phyloP scores from a whole-genome alignment of 2,888 invertebrate genomes.

The Drosophila meridionalis region DNA sequence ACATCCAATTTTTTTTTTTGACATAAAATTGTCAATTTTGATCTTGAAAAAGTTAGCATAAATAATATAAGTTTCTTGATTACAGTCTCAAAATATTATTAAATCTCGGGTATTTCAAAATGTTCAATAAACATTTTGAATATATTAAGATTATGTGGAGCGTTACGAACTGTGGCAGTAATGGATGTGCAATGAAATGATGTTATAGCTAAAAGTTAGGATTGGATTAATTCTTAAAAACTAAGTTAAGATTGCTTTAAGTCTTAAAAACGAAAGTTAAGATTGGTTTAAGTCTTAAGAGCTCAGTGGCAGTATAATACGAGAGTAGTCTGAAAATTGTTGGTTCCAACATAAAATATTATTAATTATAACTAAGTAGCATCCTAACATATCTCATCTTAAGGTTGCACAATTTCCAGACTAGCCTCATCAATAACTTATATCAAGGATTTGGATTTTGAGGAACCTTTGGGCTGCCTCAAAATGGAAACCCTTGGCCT shows the following conservation, averaged over 20 bases:
- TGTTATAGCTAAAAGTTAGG: background rate
- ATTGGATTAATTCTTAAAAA: background rate
- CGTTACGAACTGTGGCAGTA: background rate
- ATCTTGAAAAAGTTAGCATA: background rate
- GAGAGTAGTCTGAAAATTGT: background rate
- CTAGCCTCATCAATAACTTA: background rate
- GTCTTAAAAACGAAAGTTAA: background rate
- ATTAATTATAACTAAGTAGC: background rate
- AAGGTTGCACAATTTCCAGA: background rate
- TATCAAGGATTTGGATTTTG: slow-evolving; percentile 30
- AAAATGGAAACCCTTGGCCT: slow-evolving; percentile 22
- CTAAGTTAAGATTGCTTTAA: background rate
- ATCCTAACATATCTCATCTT: background rate
- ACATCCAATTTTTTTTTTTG: background rate
- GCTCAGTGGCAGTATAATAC: background rate
- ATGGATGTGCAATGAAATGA: background rate
- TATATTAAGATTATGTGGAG: background rate
- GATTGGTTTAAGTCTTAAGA: background rate
- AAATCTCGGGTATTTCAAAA: background rate
- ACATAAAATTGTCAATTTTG: background rate
- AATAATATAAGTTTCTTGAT: background rate
- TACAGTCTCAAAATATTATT: background rate
- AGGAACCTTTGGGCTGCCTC: slow-evolving; percentile 3
- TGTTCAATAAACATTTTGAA: background rate
- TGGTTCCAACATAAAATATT: background rate